Evolutionary conservation across 2,888 invertebrate species (phyloP).

Genomic region (Aproaerema taeniolella): DNA sequence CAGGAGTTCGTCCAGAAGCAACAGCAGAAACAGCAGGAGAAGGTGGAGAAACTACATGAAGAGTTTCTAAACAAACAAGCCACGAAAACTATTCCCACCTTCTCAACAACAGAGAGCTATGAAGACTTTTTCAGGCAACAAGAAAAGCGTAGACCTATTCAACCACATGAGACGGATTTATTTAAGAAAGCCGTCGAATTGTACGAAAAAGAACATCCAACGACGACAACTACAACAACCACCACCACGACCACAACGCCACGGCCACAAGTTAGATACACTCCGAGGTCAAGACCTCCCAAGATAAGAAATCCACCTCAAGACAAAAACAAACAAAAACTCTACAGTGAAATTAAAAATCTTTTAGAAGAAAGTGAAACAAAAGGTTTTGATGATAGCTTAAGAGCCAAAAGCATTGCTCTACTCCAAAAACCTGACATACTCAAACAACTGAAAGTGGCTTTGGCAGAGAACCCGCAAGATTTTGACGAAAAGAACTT

Average conservation of each 20-base stretch:
- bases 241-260: constrained; percentile 79
- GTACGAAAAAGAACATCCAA: constrained; percentile 83
- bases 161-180: constrained; percentile 80
- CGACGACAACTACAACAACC: constrained; percentile 82
- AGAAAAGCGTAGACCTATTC: constrained; percentile 68
- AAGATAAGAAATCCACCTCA: constrained; percentile 62
- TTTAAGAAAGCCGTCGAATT: constrained; percentile 81
- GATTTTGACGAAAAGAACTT: constrained; percentile 82
- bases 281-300: constrained; percentile 47
- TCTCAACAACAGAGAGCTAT: constrained; percentile 67
- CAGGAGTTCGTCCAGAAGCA: constrained; percentile 88
- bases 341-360: constrained; percentile 77
- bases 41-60: constrained; percentile 84
- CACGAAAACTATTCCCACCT: constrained; percentile 75
- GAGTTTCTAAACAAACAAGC: constrained; percentile 84
- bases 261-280: constrained; percentile 44
- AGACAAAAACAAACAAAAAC: constrained; percentile 74
- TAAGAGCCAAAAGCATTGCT: constrained; percentile 72
- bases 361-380: constrained; percentile 77
- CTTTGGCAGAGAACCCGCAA: constrained; percentile 82
- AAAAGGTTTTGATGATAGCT: constrained; percentile 69
- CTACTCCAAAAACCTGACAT: constrained; percentile 83
- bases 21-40: constrained; percentile 86
- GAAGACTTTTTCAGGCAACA: constrained; percentile 56
- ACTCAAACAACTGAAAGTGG: constrained; percentile 84